phyloP scores from a whole-genome alignment of 2,113 vertebrate species.

The western clawed frog (Xenopus tropicalis) region UCB_Xtro_10.0 CM004443.2:195900001-195900500 shows the following conservation, averaged over 20 bases:
- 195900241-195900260: background rate
- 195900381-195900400: background rate
- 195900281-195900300: too few relatives aligned
- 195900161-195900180: background rate
- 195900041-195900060: background rate
- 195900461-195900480: background rate
- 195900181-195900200: background rate
- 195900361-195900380: too few relatives aligned
- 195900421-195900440: slow-evolving; percentile 14
- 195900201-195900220: background rate
- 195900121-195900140: background rate
- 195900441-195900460: background rate
- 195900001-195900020: background rate
- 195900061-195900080: background rate
- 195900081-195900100: background rate
- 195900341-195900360: too few relatives aligned
- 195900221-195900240: background rate
- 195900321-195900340: background rate
- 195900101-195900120: too few relatives aligned
- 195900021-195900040: background rate
- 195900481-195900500: too few relatives aligned
- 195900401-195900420: slow-evolving; percentile 3
- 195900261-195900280: background rate
- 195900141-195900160: background rate
- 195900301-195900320: background rate